These are phyloP conservation scores for Cyprinella venusta DNA, from an alignment of 2,797 vertebrate species.

Conservation along the genomic window DNA sequence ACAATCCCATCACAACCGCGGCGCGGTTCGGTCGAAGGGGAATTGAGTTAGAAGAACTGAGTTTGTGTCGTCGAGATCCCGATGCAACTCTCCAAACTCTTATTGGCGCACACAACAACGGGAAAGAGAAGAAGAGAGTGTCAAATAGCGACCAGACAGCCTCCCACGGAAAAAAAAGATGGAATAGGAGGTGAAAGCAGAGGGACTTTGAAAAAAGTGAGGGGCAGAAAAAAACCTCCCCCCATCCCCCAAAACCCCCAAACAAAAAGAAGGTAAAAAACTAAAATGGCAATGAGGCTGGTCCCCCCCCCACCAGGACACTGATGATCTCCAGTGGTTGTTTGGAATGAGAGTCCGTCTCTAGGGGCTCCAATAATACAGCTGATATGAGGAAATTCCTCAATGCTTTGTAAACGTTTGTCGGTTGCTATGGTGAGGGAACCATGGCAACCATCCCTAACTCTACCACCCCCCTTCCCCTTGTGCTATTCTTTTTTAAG, in stretches of 20 bases:
- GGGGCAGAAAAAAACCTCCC: slow-evolving; percentile 60
- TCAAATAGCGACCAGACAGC: slow-evolving; percentile 64
- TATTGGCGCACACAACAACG: slow-evolving; percentile 53
- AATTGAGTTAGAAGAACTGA: slow-evolving; percentile 16
- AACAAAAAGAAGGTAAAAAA: slow-evolving; percentile 54
- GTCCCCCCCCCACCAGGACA: slow-evolving; percentile 61
- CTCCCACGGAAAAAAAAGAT: slow-evolving; percentile 58
- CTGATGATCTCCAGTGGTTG: slow-evolving; percentile 77
- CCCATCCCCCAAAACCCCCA: slow-evolving; percentile 63
- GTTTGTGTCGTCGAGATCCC: not conserved
- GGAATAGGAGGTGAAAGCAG: slow-evolving; percentile 71
- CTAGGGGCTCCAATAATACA: slow-evolving; percentile 84
- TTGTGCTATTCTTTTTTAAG: slow-evolving; percentile 70
- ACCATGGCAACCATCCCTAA: slow-evolving; percentile 81
- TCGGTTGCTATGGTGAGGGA: slow-evolving; percentile 83
- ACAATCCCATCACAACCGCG: slow-evolving; percentile 55
- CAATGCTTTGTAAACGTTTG: slow-evolving; percentile 88
- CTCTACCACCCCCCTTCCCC: slow-evolving; percentile 64
- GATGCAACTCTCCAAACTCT: not conserved
- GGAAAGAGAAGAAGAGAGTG: slow-evolving; percentile 61
- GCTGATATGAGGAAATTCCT: slow-evolving; percentile 89
- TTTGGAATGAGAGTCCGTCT: slow-evolving; percentile 73
- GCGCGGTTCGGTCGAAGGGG: not conserved
- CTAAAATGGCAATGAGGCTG: slow-evolving; percentile 68
- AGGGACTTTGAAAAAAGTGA: slow-evolving; percentile 72